Base-by-base conservation (phyloP, 1,140 invertebrate species). In the Tetraneura akinire region DNA sequence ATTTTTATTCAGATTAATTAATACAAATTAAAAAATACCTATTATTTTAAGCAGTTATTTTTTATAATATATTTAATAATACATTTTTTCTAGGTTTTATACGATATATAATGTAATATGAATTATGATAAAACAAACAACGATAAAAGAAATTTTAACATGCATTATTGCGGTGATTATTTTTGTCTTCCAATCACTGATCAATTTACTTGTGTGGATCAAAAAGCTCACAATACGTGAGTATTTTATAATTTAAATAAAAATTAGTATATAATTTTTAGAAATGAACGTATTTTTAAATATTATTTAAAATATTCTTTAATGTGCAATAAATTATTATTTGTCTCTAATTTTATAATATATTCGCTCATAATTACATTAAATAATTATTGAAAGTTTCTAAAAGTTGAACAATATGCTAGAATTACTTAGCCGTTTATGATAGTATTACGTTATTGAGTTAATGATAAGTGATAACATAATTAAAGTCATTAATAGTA, bases 171-270 rank as follows among this genome's bases (percentile, higher is more conserved):
- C 51, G 3, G n/a, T 57, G 29, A 45, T 76, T 37, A 42, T 76
- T 57, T 76, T 76, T 29, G 37, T 76, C 16, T 57, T 53, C 37
- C 71, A 76, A 57, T 76, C 53, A 21, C 29, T 76, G 51, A 37
- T 23, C 32, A 3, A 23, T 76, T 76, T 76, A 21, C 10, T 76
- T n/a, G 5, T 18, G n/a, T 14, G 51, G 71, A 74, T 42, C 29
- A 76, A 76, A 55, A 21, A 42, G 4, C 10, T 9, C 9, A 0
- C 42, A 23, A 42, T 23, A 57, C 42, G 71, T 76, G 23, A 76
- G 71, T 74, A 13, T 9, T n/a, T 66, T 66, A 42, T 37, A 37
- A 8, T 37, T 8, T 37, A 3, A 37, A 37, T 4, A 3, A 4
- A 37, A 37, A 37, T 3, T 37, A 3, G 8, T 37, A 37, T 37